Conservation (phyloP, 2,113 vertebrate species). For the Andinoacara biseriatus region DNA sequence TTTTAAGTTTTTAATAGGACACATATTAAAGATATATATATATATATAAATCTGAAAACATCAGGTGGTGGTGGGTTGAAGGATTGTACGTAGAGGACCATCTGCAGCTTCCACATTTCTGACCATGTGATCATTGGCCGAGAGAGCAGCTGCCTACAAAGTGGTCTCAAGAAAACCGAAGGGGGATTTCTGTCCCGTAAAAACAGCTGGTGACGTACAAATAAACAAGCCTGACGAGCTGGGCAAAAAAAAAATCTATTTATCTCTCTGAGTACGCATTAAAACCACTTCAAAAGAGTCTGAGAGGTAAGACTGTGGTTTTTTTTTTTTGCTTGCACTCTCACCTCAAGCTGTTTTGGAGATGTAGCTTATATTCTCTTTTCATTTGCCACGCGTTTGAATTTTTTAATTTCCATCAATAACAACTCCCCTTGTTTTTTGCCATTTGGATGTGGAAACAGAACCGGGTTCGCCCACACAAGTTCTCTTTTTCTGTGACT, state of each 20-base stretch:
- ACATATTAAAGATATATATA: neutral
- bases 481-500: constrained; percentile 32
- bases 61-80: neutral
- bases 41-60: neutral
- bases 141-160: neutral
- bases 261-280: neutral
- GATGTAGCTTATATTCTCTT: constrained; percentile 28
- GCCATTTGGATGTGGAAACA: constrained; percentile 63
- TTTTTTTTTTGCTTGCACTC: constrained; percentile 9
- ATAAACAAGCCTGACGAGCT: constrained; percentile 34
- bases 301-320: constrained; percentile 36
- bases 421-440: constrained; percentile 55
- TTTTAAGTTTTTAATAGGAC: neutral
- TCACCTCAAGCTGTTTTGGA: constrained; percentile 69
- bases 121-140: constrained; percentile 11
- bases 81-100: neutral
- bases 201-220: constrained; percentile 43
- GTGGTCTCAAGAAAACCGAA: constrained; percentile 14
- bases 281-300: constrained; percentile 60
- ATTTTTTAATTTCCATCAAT: constrained; percentile 66
- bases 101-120: neutral
- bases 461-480: constrained; percentile 45
- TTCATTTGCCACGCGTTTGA: constrained; percentile 35
- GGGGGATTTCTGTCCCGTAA: constrained; percentile 49
- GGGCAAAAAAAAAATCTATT: constrained; percentile 4